Conservation (phyloP, 64 coral and sea anemone genomes). For the Acropora tenuis region DNA sequence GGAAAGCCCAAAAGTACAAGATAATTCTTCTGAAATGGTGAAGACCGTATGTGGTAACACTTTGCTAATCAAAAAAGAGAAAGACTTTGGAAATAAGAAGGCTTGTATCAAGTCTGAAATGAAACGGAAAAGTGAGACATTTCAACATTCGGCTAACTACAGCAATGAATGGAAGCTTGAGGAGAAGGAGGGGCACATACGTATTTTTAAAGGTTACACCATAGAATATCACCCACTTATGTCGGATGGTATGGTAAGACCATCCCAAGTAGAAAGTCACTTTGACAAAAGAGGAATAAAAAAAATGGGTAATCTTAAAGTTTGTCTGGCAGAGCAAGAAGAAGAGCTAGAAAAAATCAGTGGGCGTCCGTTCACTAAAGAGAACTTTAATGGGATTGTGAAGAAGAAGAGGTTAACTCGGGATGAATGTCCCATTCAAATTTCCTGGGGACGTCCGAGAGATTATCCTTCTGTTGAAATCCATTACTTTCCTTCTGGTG, state of each 20-base stretch:
- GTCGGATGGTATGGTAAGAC: background rate
- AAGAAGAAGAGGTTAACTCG: background rate
- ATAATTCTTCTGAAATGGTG: background rate
- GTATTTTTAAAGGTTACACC: slow-evolving; percentile 43
- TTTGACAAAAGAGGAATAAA: slow-evolving; percentile 6
- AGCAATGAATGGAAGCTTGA: background rate
- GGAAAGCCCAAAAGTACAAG: background rate
- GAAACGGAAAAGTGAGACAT: background rate
- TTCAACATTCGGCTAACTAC: background rate
- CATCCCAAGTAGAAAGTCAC: background rate
- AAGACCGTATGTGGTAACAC: background rate
- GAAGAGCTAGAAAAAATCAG: slow-evolving; percentile 14
- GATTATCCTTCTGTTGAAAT: slow-evolving; percentile 24
- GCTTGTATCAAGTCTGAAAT: background rate
- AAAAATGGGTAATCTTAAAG: slow-evolving; percentile 28
- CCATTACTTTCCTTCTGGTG: slow-evolving; percentile 48
- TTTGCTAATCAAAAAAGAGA: background rate
- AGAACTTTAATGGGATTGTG: background rate
- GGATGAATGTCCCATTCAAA: background rate
- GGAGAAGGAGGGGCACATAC: slow-evolving; percentile 4
- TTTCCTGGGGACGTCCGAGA: background rate
- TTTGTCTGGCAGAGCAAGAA: background rate
- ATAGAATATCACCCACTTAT: slow-evolving; percentile 35
- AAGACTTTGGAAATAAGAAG: background rate
- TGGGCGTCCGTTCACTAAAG: background rate